phyloP scores from a whole-genome alignment of 2,888 invertebrate species.

The Barypeithes pellucidus region DNA sequence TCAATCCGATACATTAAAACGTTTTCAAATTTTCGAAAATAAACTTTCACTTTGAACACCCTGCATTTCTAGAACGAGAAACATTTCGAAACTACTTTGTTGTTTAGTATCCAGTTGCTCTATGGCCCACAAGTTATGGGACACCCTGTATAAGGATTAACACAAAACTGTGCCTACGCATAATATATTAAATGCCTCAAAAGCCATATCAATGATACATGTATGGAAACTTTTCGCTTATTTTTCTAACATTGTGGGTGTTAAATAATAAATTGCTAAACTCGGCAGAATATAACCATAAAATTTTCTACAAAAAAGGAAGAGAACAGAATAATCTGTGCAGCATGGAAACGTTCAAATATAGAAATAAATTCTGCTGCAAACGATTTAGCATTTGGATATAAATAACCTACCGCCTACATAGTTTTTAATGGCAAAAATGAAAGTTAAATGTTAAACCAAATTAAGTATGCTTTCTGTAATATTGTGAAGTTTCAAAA shows the following conservation, averaged over 20 bases:
- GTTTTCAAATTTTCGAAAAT: too few relatives aligned
- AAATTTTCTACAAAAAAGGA: constrained; percentile 22
- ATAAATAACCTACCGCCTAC: not conserved
- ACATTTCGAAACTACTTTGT: too few relatives aligned
- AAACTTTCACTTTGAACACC: too few relatives aligned
- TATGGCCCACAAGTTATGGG: too few relatives aligned
- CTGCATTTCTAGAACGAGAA: too few relatives aligned
- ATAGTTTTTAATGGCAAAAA: not conserved
- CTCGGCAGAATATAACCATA: constrained; percentile 21
- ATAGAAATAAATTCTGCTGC: constrained; percentile 1
- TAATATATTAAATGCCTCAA: constrained; percentile 4
- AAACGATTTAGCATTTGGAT: not conserved
- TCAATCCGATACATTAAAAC: too few relatives aligned
- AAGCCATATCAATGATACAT: constrained; percentile 9
- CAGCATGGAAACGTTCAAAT: not conserved
- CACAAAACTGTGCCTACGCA: not conserved
- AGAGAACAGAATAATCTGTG: not conserved
- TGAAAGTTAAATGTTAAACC: not conserved
- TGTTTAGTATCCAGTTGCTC: too few relatives aligned
- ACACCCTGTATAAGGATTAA: too few relatives aligned
- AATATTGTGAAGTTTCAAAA: too few relatives aligned
- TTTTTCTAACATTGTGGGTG: constrained; percentile 6
- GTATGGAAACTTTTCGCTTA: constrained; percentile 8
- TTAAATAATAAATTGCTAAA: constrained; percentile 18
- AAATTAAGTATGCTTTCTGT: too few relatives aligned